Percentiles rank a stretch among this genome's conserved stretches.
Conservation (phyloP, 2,113 vertebrate genomes). For the Struthidea cinerea region DNA sequence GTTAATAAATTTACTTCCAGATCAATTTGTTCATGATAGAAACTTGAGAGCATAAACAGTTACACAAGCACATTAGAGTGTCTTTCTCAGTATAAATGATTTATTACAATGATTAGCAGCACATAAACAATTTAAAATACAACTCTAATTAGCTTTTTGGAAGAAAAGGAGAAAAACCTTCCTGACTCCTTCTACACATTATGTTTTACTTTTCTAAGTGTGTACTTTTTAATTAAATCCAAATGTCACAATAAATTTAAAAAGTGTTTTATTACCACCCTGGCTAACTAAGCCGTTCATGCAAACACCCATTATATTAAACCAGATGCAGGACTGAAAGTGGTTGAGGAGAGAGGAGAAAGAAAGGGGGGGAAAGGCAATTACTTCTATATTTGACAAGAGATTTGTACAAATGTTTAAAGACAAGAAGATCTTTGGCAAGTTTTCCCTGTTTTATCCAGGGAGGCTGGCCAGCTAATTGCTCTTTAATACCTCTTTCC, state of each 20-base stretch:
- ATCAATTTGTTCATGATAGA: constrained; percentile 86
- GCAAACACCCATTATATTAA: constrained; percentile 66
- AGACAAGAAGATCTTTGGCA: constrained; percentile 59
- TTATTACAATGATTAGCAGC: constrained; percentile 85
- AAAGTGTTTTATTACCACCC: constrained; percentile 79
- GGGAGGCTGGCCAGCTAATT: constrained; percentile 30
- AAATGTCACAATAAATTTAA: constrained; percentile 85
- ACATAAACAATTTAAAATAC: constrained; percentile 88
- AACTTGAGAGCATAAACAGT: constrained; percentile 81
- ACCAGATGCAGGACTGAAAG: constrained; percentile 52
- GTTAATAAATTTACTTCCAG: constrained; percentile 86
- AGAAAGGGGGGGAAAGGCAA: not conserved
- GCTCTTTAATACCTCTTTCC: constrained; percentile 43
- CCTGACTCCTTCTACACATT: constrained; percentile 73
- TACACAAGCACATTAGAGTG: constrained; percentile 76
- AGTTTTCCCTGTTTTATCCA: constrained; percentile 31
- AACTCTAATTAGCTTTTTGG: constrained; percentile 83
- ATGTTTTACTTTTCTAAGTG: constrained; percentile 82
- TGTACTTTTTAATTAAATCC: constrained; percentile 87
- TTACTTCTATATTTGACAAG: constrained; percentile 63
- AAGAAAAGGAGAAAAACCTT: constrained; percentile 76
- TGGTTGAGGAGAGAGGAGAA: not conserved
- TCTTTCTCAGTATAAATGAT: constrained; percentile 86
- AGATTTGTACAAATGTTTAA: constrained; percentile 65
- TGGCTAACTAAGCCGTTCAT: constrained; percentile 73